A percentile compares a stretch with the other conserved stretches of the same genome.
Conservation (phyloP, 2,888 invertebrate genomes). For the Ellobium chinense region DNA sequence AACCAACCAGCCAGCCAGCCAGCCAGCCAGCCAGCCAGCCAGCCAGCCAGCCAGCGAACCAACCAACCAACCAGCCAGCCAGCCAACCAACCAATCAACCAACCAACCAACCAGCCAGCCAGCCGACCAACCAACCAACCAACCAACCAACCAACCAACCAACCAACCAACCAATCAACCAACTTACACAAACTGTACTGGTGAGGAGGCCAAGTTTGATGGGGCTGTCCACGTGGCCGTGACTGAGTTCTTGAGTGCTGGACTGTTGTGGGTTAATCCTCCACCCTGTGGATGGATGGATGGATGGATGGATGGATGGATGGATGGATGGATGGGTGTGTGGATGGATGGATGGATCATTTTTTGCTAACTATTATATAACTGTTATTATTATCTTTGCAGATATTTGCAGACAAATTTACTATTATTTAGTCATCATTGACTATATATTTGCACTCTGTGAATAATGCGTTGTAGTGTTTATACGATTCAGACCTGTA, state of each 20-base stretch:
- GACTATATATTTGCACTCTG: no score
- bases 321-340: background rate
- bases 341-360: background rate
- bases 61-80: background rate
- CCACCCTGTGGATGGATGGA: background rate
- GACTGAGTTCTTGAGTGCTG: conserved; percentile 1
- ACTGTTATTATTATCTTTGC: no score
- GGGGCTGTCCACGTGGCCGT: conserved; percentile 17
- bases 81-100: background rate
- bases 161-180: no score
- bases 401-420: no score
- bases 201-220: background rate
- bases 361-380: no score
- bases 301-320: background rate
- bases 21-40: no score
- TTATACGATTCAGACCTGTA: no score
- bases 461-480: no score
- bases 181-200: conserved; percentile 33
- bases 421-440: no score
- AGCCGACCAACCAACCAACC: background rate
- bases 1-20: no score
- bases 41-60: background rate
- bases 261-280: conserved; percentile 23
- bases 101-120: background rate
- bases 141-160: no score